phyloP scores from a whole-genome alignment of 2,113 vertebrate genomes.

The Dromas ardeola region DNA sequence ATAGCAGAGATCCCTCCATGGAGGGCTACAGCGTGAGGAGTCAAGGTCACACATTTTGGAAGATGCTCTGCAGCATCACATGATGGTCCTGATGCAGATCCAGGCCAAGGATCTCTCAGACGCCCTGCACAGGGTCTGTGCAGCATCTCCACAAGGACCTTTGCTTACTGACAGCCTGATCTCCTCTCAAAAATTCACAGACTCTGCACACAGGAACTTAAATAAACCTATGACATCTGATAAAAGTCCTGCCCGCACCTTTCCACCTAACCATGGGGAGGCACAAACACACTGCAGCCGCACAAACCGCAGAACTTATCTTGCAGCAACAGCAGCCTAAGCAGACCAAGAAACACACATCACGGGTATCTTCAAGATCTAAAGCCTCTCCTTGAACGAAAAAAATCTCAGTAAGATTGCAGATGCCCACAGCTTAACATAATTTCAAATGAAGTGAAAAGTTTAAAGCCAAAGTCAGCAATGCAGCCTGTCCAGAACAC shows the following conservation, averaged over 20 bases:
- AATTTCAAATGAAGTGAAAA: neutral
- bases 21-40: neutral
- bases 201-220: neutral
- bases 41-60: neutral
- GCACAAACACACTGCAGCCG: neutral
- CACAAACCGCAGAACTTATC: neutral
- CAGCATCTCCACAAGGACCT: neutral
- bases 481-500: neutral
- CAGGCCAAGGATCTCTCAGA: neutral
- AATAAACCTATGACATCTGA: neutral
- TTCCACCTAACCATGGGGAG: neutral
- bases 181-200: neutral
- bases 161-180: neutral
- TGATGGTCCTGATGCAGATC: neutral
- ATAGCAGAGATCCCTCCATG: neutral
- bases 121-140: rapidly evolving
- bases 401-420: neutral
- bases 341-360: neutral
- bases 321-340: neutral
- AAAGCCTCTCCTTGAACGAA: neutral
- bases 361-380: neutral
- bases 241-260: neutral
- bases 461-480: neutral
- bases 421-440: neutral
- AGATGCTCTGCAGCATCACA: constrained; percentile 8